phyloP scores from a whole-genome alignment of 2,888 invertebrate genomes.

The Cecidostiba fungosa region DNA sequence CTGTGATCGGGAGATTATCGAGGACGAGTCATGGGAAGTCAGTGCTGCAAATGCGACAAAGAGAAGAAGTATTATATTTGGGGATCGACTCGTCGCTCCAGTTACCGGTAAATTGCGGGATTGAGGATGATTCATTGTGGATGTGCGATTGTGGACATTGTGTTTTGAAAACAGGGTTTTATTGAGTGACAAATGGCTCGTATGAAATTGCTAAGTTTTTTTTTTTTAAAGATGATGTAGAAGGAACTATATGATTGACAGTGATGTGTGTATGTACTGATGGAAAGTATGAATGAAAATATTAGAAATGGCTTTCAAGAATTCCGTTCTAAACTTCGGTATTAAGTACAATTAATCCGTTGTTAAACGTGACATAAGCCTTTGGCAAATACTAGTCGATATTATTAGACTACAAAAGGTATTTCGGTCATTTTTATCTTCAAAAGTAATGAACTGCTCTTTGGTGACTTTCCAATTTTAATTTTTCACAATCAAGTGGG shows the following conservation, averaged over 20 bases:
- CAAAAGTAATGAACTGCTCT: conserved; percentile 28
- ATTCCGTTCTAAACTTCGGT: conserved; percentile 9
- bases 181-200: not conserved
- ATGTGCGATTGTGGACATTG: not conserved
- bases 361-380: conserved; percentile 55
- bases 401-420: conserved; percentile 61
- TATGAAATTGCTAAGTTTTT: not conserved
- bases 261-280: too few species aligned
- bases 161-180: not conserved
- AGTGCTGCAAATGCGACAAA: conserved; percentile 79
- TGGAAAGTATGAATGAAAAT: too few species aligned
- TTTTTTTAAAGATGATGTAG: too few species aligned
- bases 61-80: conserved; percentile 71
- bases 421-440: conserved; percentile 63
- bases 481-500: conserved; percentile 32
- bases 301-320: not conserved
- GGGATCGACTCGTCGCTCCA: conserved; percentile 70
- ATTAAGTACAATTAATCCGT: conserved; percentile 44
- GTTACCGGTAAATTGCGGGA: conserved; percentile 64
- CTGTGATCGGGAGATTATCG: conserved; percentile 22
- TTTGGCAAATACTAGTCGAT: conserved; percentile 53
- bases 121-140: not conserved
- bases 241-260: too few species aligned
- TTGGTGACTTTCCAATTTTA: conserved; percentile 42
- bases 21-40: conserved; percentile 75